Base-by-base conservation (phyloP, 2,113 vertebrate genomes). In the Boleophthalmus pectinirostris region DNA sequence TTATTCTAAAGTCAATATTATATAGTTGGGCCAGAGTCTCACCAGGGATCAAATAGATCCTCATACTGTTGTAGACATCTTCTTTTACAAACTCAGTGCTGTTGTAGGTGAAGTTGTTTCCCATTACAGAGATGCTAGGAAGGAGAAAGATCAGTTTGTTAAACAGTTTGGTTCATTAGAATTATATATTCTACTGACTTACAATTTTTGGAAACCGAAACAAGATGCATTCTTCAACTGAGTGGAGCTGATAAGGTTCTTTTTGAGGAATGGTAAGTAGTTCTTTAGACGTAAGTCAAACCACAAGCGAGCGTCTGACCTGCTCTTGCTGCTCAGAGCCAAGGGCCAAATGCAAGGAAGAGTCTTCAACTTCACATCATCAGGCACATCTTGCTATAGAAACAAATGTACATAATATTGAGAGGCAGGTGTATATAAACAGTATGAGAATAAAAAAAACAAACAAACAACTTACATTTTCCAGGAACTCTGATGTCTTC, bases 331-430 rank as follows among this genome's bases (percentile, higher is more conserved):
- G 46, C 70, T 80, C 82, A 92, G 79, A 8, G 81, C 91, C 29
- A 58, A 68, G 66, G 77, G 60, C 92, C 92, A 93, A 9, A 91
- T 69, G 49, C 91, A 92, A 29, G 80, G 77, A 60, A 93, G 73
- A 15, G 66, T 88, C 66, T 45, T 56, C 53, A 8, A 70, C 72
- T 65, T 91, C 60, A 89, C 35, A 53, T 66, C 21, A 25, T 84
- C 74, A 16, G 75, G 78, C 56, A 90, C 60, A 5, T 83, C 67
- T 77, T 86, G 82, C 90, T 92, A 33, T 23, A 47, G 13, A 13
- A 13, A 33, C 6, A 77, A n/a, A 64, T 64, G 23, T 46, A 71
- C 18, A 24, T 20, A 12, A 2, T 0, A 5, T 43, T 72, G 5
- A 61, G 25, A 56, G 54, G 7, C 21, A 21, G 1, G 54, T 14